Percentiles rank a stretch among this genome's conserved stretches.
Evolutionary conservation across 2,113 vertebrate genomes (phyloP).

Genomic region (Sebastes fasciatus): DNA sequence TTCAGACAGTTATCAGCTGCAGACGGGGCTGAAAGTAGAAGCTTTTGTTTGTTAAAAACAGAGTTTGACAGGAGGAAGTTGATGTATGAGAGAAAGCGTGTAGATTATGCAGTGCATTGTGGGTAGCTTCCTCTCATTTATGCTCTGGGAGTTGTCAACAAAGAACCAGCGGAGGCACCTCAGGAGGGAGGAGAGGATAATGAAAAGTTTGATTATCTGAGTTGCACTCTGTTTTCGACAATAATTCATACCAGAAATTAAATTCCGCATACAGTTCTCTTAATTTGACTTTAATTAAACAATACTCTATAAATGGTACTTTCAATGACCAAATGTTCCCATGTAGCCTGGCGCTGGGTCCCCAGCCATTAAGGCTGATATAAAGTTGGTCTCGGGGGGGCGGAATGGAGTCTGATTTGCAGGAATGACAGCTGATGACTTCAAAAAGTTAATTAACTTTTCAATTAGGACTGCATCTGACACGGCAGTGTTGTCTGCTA

Average conservation of each 20-base stretch:
- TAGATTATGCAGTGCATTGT: conserved; percentile 63
- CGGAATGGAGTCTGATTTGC: conserved; percentile 89
- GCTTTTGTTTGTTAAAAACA: conserved; percentile 24
- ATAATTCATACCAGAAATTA: conserved; percentile 94
- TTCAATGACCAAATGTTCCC: conserved; percentile 95
- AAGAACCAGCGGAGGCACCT: conserved; percentile 85
- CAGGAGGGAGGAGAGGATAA: conserved; percentile 90
- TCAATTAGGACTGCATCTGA: conserved; percentile 94
- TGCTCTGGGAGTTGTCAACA: conserved; percentile 66
- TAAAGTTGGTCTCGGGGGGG: conserved; percentile 89
- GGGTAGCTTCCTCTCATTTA: conserved; percentile 71
- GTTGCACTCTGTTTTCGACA: conserved; percentile 91
- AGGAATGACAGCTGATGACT: conserved; percentile 97
- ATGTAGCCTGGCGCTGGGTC: conserved; percentile 89
- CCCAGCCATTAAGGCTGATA: conserved; percentile 90
- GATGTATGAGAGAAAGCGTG: conserved; percentile 26
- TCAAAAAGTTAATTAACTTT: conserved; percentile 99
- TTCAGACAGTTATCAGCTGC: conserved; percentile 25
- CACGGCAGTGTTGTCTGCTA: conserved; percentile 84
- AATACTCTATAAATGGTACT: conserved; percentile 95
- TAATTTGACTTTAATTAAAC: conserved; percentile 99
- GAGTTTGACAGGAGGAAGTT: conserved; percentile 26
- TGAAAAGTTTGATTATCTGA: conserved; percentile 95
- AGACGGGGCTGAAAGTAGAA: neutral
- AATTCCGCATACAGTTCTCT: conserved; percentile 94